phyloP scores from a whole-genome alignment of 1,140 invertebrate genomes.

The Phymastichus coffea region DNA sequence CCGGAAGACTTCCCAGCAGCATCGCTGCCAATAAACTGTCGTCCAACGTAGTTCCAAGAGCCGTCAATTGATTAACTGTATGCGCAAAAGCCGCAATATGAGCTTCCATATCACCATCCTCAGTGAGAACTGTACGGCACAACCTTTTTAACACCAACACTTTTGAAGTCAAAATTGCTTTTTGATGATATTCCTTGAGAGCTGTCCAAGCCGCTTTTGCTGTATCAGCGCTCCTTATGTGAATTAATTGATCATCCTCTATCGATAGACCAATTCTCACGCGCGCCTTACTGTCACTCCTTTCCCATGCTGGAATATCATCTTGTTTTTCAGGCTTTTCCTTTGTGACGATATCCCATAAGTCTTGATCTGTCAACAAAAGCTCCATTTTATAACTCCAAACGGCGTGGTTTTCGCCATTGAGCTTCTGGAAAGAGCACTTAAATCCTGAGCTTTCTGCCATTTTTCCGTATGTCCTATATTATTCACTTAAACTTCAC shows the following conservation, averaged over 20 bases:
- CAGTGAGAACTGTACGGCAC: not conserved
- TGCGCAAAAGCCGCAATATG: constrained; percentile 1
- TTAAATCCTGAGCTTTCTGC: not conserved
- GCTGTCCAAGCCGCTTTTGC: constrained; percentile 21
- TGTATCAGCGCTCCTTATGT: constrained; percentile 5
- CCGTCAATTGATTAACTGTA: not conserved
- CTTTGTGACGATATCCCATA: constrained; percentile 18
- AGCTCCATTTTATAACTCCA: constrained; percentile 31
- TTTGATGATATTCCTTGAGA: constrained; percentile 22
- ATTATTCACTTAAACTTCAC: too few species aligned
- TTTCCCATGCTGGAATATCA: not conserved
- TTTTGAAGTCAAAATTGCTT: not conserved
- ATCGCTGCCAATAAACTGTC: constrained; percentile 25
- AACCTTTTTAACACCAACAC: not conserved
- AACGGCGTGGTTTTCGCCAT: constrained; percentile 14
- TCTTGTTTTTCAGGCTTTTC: not conserved
- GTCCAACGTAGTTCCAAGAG: not conserved
- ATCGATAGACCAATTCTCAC: constrained; percentile 17
- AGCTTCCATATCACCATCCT: constrained; percentile 2
- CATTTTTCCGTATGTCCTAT: constrained; percentile 4
- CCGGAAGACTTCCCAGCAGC: constrained; percentile 25
- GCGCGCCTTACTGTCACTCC: constrained; percentile 5
- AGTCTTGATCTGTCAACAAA: constrained; percentile 22
- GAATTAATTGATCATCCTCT: constrained; percentile 20
- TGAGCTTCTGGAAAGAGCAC: constrained; percentile 12